These are phyloP conservation scores for Tretioscincus oriximinensis DNA, from an alignment of 2,113 vertebrate species.

Conservation along the genomic window DNA sequence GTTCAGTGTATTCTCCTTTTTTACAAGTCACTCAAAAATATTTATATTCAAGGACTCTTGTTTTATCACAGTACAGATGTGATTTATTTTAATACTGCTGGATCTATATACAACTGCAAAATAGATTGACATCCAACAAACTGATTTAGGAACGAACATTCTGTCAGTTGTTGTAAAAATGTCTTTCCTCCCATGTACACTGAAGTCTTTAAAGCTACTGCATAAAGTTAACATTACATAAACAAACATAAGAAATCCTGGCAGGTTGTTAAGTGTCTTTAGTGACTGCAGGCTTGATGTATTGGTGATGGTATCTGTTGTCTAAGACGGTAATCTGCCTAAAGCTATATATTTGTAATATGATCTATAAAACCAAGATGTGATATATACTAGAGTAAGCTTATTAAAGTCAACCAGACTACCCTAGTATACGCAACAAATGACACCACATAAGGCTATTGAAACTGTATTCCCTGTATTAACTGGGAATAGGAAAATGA, in stretches of 20 bases:
- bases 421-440: background rate
- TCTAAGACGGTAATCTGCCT: background rate
- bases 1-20: background rate
- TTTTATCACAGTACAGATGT: background rate
- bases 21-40: background rate
- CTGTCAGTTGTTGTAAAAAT: constrained; percentile 27
- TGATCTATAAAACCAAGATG: background rate
- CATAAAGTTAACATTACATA: background rate
- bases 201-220: background rate
- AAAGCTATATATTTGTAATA: background rate
- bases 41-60: background rate
- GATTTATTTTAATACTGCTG: background rate
- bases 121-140: constrained; percentile 12
- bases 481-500: background rate
- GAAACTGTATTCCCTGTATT: background rate
- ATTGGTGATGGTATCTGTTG: background rate
- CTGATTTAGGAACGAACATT: constrained; percentile 9
- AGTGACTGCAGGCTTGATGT: background rate
- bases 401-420: background rate
- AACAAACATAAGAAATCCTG: background rate
- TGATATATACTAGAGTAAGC: background rate
- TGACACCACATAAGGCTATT: background rate
- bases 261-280: background rate
- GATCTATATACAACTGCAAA: background rate
- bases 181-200: background rate